Conservation (phyloP, 2,797 vertebrate species). For the Sus cebifrons region DNA sequence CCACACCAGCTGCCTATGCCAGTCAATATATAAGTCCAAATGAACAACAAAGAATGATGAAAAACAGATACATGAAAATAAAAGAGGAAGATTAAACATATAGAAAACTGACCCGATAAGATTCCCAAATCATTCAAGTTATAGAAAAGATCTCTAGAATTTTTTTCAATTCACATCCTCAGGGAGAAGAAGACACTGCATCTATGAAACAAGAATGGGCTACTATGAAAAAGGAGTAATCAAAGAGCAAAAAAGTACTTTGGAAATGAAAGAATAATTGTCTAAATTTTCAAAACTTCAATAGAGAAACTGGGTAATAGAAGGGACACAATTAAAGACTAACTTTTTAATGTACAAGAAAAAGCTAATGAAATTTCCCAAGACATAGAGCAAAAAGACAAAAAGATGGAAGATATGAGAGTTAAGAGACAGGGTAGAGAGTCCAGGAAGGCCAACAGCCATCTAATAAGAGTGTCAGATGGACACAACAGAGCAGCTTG, state of each 20-base stretch:
- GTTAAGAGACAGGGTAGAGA: neutral
- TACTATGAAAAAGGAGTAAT: constrained; percentile 17
- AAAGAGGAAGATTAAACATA: constrained; percentile 20
- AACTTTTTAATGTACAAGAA: constrained; percentile 53
- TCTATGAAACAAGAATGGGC: constrained; percentile 21
- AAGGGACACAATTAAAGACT: neutral
- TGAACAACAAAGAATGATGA: neutral
- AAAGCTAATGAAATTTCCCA: constrained; percentile 46
- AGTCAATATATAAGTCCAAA: neutral
- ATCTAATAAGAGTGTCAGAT: neutral
- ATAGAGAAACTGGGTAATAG: neutral
- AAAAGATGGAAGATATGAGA: neutral
- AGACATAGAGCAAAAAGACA: constrained; percentile 5
- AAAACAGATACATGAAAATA: neutral
- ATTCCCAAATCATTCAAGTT: constrained; percentile 37
- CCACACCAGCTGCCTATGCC: neutral
- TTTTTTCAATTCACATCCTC: neutral
- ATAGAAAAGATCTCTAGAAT: neutral
- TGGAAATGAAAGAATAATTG: constrained; percentile 46
- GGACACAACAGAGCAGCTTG: neutral
- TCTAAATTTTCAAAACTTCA: constrained; percentile 24
- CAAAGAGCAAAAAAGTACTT: neutral
- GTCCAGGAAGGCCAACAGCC: neutral
- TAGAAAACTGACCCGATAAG: neutral
- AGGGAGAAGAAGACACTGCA: neutral